phyloP scores from a whole-genome alignment of 2,888 invertebrate species.

The Cantharis rufa region DNA sequence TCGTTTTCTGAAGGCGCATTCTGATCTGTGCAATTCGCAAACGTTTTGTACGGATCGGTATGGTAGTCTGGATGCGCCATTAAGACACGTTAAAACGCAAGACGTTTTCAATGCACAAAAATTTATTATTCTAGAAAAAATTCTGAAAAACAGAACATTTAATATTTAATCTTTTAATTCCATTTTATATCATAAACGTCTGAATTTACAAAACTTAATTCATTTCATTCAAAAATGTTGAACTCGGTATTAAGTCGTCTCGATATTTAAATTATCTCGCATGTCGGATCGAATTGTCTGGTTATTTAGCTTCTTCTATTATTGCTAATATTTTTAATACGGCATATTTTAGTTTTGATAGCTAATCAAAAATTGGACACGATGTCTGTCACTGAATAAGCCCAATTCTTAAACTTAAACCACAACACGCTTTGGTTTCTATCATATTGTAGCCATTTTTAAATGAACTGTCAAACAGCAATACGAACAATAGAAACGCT shows the following conservation, averaged over 20 bases:
- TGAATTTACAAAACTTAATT: too few species aligned
- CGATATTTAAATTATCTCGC: background rate
- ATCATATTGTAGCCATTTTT: background rate
- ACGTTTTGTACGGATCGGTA: too few species aligned
- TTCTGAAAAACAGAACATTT: too few species aligned
- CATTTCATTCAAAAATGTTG: background rate
- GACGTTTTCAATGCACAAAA: too few species aligned
- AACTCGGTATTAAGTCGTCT: background rate
- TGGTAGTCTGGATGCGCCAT: too few species aligned
- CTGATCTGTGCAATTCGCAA: too few species aligned
- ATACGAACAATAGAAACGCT: background rate
- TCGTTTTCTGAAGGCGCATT: too few species aligned
- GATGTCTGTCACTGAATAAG: background rate
- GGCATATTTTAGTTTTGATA: background rate
- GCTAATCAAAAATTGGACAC: background rate
- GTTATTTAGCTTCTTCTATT: background rate
- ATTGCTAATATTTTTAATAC: background rate
- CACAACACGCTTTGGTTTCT: background rate
- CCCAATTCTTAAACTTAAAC: background rate
- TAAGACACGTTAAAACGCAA: too few species aligned
- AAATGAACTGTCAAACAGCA: background rate
- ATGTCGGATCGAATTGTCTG: background rate
- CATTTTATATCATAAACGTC: too few species aligned
- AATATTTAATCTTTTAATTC: too few species aligned
- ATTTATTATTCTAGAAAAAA: too few species aligned